Evolutionary conservation across 2,113 vertebrate species (phyloP).

Genomic region (Callithrix jacchus): DNA sequence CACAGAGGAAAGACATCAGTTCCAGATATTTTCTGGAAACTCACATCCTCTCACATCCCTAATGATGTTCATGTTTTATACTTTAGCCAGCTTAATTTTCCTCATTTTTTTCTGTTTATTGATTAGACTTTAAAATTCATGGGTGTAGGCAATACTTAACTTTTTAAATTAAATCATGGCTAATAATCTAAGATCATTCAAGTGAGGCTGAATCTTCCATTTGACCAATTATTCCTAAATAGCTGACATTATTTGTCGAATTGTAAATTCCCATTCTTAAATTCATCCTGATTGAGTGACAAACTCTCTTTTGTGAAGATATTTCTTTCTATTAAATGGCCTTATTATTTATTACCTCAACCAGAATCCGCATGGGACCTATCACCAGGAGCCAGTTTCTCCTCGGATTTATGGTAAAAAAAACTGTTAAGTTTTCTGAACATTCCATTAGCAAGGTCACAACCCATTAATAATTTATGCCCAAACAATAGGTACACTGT

Average conservation of each 20-base stretch:
- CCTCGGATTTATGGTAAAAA: background rate
- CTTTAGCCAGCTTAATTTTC: constrained; percentile 7
- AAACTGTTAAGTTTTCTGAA: background rate
- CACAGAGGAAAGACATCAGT: background rate
- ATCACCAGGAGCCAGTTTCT: background rate
- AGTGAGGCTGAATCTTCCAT: constrained; percentile 47
- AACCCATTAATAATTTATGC: background rate
- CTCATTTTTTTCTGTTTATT: background rate
- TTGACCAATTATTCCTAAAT: constrained; percentile 49
- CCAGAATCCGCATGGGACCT: background rate
- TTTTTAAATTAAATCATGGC: constrained; percentile 52
- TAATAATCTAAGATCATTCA: constrained; percentile 56
- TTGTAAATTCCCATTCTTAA: constrained; percentile 54
- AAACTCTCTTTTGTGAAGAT: background rate
- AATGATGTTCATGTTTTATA: constrained; percentile 40
- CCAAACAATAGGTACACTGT: background rate
- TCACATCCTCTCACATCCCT: background rate
- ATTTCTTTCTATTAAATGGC: background rate
- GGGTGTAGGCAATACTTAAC: background rate
- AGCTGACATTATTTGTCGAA: background rate
- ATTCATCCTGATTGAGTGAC: background rate
- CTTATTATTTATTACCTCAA: constrained; percentile 32
- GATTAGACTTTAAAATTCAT: constrained; percentile 33
- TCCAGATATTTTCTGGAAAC: background rate
- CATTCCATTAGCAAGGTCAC: background rate